Base-by-base conservation (phyloP, 2,888 invertebrate species). In the Agonopterix heracliana region DNA sequence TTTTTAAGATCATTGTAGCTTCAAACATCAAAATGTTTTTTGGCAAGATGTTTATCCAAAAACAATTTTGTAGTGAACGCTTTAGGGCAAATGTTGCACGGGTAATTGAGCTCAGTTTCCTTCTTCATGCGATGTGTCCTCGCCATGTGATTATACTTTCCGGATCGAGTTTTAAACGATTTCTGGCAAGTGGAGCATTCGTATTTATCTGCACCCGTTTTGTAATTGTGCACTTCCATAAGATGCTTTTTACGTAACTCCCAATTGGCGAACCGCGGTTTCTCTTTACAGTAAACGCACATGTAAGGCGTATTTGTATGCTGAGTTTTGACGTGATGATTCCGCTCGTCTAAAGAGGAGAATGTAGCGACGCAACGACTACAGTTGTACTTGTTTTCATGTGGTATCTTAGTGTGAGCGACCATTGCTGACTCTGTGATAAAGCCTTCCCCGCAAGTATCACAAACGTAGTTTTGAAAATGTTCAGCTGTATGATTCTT, bases 1-100 rank as follows among this genome's bases (percentile, higher is more conserved):
- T 9, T 38, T 38, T 38, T 38, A 38, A 9, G 38, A n/a, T 17
- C 3, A 17, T 17, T 17, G 17, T 17, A 17, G 36, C 41, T 53
- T 73, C 57, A 78, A 34, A 66, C 66, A 59, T 84, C 87, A 44
- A 83, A 85, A 66, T 91, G 91, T 59, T 90, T 90, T 64, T 85
- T 87, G 14, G 88, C 83, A 56, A 89, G 72, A 61, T 91, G 91
- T 55, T 88, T 89, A 55, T 90, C 90, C 61, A 91, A 65, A 62
- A 89, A 89, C 52, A 89, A 65, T 61, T 90, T 90, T 1, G 88
- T 87, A 1, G 88, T 89, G 57, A 90, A 90, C 3, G 86, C 87
- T 59, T 84, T 87, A 0, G 88, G 81, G 52, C 91, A 91, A 56
- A 79, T 81, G 9, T 81, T 75, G 57, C 90, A 91, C 2, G 83